Evolutionary conservation across 2,113 vertebrate species (phyloP).

Genomic region (Balaeniceps rex): DNA sequence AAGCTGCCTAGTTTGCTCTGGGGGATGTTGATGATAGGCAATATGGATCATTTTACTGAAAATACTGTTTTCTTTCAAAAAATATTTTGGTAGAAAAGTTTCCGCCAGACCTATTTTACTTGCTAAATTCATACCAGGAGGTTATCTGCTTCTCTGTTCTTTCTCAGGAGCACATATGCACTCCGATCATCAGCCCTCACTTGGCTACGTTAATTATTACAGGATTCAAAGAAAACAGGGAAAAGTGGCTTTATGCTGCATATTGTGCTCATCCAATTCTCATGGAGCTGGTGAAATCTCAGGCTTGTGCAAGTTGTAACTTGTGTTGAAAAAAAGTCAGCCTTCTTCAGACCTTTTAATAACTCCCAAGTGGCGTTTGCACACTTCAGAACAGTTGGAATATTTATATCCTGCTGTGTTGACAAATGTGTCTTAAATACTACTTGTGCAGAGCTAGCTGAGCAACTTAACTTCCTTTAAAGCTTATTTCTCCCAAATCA

Average conservation of each 20-base stretch:
- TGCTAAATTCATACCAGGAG: background rate
- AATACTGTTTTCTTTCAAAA: background rate
- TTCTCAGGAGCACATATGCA: background rate
- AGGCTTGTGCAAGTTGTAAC: background rate
- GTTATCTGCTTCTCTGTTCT: background rate
- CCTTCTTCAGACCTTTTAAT: background rate
- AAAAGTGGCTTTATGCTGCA: background rate
- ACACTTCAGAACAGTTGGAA: background rate
- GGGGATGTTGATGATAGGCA: background rate
- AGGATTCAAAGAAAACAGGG: background rate
- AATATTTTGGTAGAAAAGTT: background rate
- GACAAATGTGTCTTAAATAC: background rate
- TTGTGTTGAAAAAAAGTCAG: background rate
- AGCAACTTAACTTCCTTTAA: background rate
- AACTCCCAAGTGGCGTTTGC: background rate
- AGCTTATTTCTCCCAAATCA: background rate
- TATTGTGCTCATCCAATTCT: background rate
- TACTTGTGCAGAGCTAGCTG: background rate
- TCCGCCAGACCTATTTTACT: background rate
- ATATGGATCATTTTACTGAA: background rate
- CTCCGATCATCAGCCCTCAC: background rate
- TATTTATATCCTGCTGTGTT: background rate
- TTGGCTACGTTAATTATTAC: background rate
- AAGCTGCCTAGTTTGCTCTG: background rate
- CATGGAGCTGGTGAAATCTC: background rate